A percentile compares a stretch with the other conserved stretches of the same genome.
Conservation (phyloP, 2,888 invertebrate genomes). For the Loripinus fragilis region DNA sequence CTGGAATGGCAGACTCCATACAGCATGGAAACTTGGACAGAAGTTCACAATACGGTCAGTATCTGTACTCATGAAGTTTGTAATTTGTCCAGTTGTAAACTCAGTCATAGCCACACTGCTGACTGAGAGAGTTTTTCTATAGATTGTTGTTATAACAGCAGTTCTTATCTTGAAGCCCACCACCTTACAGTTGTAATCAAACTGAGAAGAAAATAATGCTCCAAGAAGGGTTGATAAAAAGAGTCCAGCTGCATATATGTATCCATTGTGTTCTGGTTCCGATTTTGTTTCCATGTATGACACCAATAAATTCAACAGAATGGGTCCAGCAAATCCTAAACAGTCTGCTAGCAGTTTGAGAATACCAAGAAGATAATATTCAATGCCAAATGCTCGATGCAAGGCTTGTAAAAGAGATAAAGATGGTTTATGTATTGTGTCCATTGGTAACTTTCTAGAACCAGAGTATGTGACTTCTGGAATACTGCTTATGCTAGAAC, state of each 20-base stretch:
- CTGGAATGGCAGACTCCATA: slow-evolving; percentile 97
- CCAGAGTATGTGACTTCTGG: slow-evolving; percentile 51
- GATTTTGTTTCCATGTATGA: slow-evolving; percentile 90
- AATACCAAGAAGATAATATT: slow-evolving; percentile 80
- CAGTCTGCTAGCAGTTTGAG: slow-evolving; percentile 91
- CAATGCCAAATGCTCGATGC: slow-evolving; percentile 78
- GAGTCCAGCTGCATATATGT: slow-evolving; percentile 86
- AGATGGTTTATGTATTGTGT: neutral
- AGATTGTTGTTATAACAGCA: slow-evolving; percentile 92
- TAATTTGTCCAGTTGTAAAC: slow-evolving; percentile 90
- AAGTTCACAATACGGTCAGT: slow-evolving; percentile 97
- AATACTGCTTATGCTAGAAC: slow-evolving; percentile 41
- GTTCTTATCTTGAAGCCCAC: slow-evolving; percentile 94
- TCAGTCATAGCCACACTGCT: slow-evolving; percentile 83
- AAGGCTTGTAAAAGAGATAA: slow-evolving; percentile 57
- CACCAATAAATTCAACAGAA: slow-evolving; percentile 93
- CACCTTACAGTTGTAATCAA: slow-evolving; percentile 91
- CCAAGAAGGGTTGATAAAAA: slow-evolving; percentile 88
- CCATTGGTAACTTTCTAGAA: neutral
- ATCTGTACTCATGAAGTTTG: slow-evolving; percentile 98
- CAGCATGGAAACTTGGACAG: slow-evolving; percentile 96
- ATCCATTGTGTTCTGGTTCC: slow-evolving; percentile 85
- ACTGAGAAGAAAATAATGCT: slow-evolving; percentile 93
- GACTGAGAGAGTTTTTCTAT: slow-evolving; percentile 88
- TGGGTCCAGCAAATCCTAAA: slow-evolving; percentile 94